Conservation (phyloP, 2,797 vertebrate genomes). For the Hydrocynus forskahlii region DNA sequence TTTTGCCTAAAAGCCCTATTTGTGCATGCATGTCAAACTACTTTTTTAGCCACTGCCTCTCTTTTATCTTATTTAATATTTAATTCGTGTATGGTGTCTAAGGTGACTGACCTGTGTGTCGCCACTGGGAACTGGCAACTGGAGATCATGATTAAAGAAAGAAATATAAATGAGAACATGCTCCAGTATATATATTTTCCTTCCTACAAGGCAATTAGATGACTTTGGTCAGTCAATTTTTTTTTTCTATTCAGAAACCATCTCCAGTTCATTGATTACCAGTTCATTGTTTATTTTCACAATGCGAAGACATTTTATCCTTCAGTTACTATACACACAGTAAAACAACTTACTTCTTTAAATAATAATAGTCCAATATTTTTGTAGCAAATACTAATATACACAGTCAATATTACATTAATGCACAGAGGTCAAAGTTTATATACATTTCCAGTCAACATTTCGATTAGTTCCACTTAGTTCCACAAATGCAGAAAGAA, state of each 20-base stretch:
- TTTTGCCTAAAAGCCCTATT: too few relatives aligned
- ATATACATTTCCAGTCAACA: background rate
- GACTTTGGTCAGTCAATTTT: too few relatives aligned
- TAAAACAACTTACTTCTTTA: background rate
- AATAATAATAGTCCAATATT: background rate
- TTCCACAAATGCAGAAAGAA: background rate
- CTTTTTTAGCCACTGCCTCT: too few relatives aligned
- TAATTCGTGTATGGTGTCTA: too few relatives aligned
- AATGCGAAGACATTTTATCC: background rate
- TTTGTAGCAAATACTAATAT: background rate
- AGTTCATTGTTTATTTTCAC: conserved; percentile 22
- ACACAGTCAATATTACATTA: background rate
- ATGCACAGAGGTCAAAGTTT: background rate
- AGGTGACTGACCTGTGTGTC: too few relatives aligned
- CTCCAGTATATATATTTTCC: too few relatives aligned
- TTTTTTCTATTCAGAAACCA: background rate
- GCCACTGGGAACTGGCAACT: too few relatives aligned
- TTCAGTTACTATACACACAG: background rate
- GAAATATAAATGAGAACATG: too few relatives aligned
- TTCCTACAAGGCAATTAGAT: too few relatives aligned
- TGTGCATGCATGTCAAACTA: too few relatives aligned
- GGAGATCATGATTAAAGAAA: too few relatives aligned
- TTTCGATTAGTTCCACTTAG: background rate
- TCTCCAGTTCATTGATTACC: background rate
- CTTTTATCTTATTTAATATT: too few relatives aligned